Evolutionary conservation across 2,113 vertebrate genomes (phyloP).

Genomic region (Plestiodon gilberti): DNA sequence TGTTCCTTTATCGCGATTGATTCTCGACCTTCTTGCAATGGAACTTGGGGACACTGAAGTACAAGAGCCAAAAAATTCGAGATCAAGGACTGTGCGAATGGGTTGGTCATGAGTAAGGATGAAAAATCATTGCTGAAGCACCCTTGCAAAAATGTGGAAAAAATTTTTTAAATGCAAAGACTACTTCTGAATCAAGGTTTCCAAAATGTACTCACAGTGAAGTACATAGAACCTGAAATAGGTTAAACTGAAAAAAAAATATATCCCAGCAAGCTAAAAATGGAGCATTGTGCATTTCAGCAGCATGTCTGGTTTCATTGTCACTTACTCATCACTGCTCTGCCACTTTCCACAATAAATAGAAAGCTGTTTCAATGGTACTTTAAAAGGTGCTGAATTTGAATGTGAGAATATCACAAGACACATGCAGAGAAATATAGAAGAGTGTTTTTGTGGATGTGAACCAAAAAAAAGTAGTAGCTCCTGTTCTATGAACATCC

Average conservation of each 20-base stretch:
- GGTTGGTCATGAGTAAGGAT: background rate
- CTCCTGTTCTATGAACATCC: background rate
- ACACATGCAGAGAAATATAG: background rate
- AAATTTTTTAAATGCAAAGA: background rate
- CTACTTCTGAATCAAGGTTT: background rate
- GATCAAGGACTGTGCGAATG: background rate
- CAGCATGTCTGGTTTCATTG: accelerated
- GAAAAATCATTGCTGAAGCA: background rate
- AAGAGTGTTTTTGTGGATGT: background rate
- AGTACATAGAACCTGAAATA: background rate
- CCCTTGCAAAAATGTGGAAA: background rate
- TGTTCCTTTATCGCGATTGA: background rate
- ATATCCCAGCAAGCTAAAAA: accelerated
- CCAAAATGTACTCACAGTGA: background rate
- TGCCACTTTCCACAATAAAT: background rate
- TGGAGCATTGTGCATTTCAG: background rate
- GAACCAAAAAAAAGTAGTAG: background rate
- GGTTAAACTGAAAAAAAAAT: background rate
- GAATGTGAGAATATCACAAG: background rate
- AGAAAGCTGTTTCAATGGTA: background rate
- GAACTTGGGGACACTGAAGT: background rate
- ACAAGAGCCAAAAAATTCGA: background rate
- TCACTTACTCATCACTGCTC: background rate
- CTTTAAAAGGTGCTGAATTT: background rate
- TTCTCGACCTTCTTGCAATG: background rate